phyloP scores from a whole-genome alignment of 2,888 invertebrate genomes.

The Spatulosminthurus flaviceps region DNA sequence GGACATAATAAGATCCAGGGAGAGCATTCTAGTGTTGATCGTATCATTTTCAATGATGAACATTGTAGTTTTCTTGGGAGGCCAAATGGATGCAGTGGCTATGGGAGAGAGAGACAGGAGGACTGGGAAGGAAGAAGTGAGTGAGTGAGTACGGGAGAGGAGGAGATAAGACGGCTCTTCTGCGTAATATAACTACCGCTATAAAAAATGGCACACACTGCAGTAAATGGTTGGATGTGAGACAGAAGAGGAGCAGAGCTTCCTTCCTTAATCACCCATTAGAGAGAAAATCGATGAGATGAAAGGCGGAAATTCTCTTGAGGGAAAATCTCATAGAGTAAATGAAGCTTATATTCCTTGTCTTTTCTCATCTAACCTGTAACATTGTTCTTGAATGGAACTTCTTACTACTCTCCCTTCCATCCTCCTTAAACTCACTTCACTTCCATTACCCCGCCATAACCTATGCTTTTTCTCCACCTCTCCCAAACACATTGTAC shows the following conservation, averaged over 20 bases:
- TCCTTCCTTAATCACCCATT: conserved; percentile 15
- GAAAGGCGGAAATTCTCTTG: conserved; percentile 32
- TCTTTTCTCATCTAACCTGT: conserved; percentile 22
- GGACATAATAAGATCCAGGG: background rate
- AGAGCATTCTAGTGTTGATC: conserved; percentile 3
- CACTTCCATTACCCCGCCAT: background rate
- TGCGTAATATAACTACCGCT: too few species aligned
- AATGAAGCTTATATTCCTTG: conserved; percentile 39
- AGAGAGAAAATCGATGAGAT: conserved; percentile 33
- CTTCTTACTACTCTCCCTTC: background rate
- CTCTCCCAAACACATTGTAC: too few species aligned
- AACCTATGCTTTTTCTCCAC: conserved; percentile 11
- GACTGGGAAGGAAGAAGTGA: background rate
- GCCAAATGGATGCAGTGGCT: background rate
- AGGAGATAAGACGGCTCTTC: background rate
- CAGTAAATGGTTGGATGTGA: background rate
- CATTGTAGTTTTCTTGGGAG: background rate
- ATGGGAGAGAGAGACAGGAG: background rate
- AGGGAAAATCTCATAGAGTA: conserved; percentile 34
- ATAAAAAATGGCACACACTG: too few species aligned
- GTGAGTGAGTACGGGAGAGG: background rate
- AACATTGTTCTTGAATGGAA: conserved; percentile 23
- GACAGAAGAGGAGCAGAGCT: conserved; percentile 18
- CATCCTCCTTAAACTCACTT: background rate
- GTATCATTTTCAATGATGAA: background rate